Evolutionary conservation across 2,797 vertebrate species (phyloP).

Genomic region (Erpetoichthys calabaricus): DNA sequence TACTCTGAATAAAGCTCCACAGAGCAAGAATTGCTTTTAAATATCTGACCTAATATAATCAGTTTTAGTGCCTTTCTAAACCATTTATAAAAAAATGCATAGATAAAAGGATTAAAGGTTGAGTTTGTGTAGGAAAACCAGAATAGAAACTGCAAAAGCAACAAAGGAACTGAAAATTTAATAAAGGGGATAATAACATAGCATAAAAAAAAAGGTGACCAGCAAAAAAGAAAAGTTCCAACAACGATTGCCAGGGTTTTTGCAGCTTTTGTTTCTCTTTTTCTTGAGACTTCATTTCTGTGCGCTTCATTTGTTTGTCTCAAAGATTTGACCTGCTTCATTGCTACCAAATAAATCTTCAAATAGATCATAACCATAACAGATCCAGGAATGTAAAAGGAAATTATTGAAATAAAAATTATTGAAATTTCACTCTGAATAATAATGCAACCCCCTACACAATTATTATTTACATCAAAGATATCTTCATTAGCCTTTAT

Average conservation of each 20-base stretch:
- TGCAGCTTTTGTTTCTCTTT: constrained; percentile 21
- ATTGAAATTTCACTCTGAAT: constrained; percentile 15
- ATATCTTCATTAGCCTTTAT: constrained; percentile 10
- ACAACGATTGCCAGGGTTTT: constrained; percentile 19
- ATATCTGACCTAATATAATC: constrained; percentile 16
- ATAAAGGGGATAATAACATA: constrained; percentile 18
- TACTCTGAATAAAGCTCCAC: too few relatives aligned
- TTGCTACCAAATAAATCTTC: constrained; percentile 19
- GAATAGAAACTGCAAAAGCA: constrained; percentile 13
- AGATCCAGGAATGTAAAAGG: constrained; percentile 21
- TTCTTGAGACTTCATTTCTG: too few relatives aligned
- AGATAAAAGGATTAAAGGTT: constrained; percentile 21
- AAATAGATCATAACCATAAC: constrained; percentile 21
- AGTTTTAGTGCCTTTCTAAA: constrained; percentile 18
- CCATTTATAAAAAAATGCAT: constrained; percentile 19
- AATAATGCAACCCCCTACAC: constrained; percentile 19
- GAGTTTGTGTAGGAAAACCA: constrained; percentile 23
- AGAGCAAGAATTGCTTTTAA: constrained; percentile 3
- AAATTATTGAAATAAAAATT: constrained; percentile 9
- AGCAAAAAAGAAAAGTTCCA: constrained; percentile 22
- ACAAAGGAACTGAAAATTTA: constrained; percentile 7
- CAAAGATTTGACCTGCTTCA: constrained; percentile 9
- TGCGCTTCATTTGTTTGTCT: not conserved
- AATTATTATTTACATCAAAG: constrained; percentile 6
- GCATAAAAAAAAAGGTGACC: constrained; percentile 20